Base-by-base conservation (phyloP, 2,888 invertebrate genomes). In the Synergus japonicus region DNA sequence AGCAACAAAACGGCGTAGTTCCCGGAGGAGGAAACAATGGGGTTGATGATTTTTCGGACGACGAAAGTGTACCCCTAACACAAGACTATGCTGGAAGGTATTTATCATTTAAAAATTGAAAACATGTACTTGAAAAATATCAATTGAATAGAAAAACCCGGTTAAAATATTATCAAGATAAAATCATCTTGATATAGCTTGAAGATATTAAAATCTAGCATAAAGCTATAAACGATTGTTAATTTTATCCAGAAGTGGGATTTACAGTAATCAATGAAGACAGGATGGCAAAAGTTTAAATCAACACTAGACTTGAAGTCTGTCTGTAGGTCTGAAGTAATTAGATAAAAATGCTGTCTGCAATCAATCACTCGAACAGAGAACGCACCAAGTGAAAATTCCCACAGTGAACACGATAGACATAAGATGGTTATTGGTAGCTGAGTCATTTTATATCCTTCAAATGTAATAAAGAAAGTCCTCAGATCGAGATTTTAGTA, bases 61-160 rank as follows among this genome's bases (percentile, higher is more conserved):
- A 97, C 90, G 97, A 97, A 93, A 96, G 96, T 89, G 95, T 96
- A 84, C 97, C 97, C 84, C 95, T 97, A 89, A 96, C 96, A 84
- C 97, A 97, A 90, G 97, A 97, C 89, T 97, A 98, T 91, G 96
- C 97, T 85, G 97, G 97, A 93, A 97, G 97, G 98, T 98, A 93
- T 93, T 94, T 87, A 58, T 76, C 5, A 54, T 46, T 22, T 43
- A n/a, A 54, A 54, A 63, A 41, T 80, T 15, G 18, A 37, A 44
- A 18, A 44, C 29, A 15, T 1, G 10, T 15, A 5, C n/a, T 7
- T 37, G 37, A 37, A 37, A 37, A 37, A 37, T 37, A 37, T 37
- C 37, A 37, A 5, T 37, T 37, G 5, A 37, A 37, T 37, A 37
- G 37, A 37, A 37, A 37, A 37, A 37, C 37, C 37, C 4, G 4